Evolutionary conservation across 2,113 vertebrate species (phyloP).

Genomic region (Pelusios castaneus): DNA sequence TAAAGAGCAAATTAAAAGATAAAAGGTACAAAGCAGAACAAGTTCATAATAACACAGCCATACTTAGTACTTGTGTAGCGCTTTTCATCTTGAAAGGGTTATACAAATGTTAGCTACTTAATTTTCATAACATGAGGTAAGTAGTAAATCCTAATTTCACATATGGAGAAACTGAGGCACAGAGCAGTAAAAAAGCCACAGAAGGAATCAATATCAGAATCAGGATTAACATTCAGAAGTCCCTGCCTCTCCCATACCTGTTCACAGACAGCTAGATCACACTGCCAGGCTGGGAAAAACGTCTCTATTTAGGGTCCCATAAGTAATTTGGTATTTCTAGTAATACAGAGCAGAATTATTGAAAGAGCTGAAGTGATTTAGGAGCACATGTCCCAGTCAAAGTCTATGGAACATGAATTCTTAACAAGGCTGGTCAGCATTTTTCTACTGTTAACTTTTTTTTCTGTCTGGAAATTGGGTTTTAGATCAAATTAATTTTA

Average conservation of each 20-base stretch:
- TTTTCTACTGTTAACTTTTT: background rate
- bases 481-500: background rate
- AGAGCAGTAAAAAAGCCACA: background rate
- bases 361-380: background rate
- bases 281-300: background rate
- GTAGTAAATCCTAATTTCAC: background rate
- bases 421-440: background rate
- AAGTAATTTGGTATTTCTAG: background rate
- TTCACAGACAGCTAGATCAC: background rate
- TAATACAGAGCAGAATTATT: background rate
- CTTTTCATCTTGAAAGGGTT: background rate
- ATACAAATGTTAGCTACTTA: background rate
- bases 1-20: background rate
- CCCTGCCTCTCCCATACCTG: background rate
- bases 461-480: background rate
- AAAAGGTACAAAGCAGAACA: background rate
- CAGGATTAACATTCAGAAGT: background rate
- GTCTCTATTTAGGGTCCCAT: background rate
- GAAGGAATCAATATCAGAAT: background rate
- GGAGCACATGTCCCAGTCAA: background rate
- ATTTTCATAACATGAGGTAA: background rate
- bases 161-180: background rate
- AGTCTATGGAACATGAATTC: background rate
- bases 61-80: background rate
- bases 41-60: background rate